A percentile compares a stretch with the other conserved stretches of the same genome.
Conservation (phyloP, 2,888 invertebrate genomes). For the Eudemis profundana region DNA sequence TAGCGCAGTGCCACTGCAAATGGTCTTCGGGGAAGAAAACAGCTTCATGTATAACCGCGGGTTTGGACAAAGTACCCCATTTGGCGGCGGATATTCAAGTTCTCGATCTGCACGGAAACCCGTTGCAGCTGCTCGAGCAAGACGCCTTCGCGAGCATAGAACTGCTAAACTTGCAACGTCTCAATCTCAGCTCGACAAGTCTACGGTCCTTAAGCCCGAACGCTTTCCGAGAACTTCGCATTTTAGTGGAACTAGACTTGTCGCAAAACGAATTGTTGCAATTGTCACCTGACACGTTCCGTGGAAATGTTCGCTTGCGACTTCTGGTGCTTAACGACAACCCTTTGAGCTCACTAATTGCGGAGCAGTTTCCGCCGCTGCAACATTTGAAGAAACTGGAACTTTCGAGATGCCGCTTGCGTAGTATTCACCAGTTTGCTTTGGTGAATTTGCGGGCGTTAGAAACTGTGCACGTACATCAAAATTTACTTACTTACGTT, state of each 20-base stretch:
- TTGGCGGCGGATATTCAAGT: constrained; percentile 85
- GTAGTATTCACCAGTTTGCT: constrained; percentile 89
- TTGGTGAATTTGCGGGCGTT: constrained; percentile 89
- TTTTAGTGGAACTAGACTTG: constrained; percentile 94
- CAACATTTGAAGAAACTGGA: constrained; percentile 93
- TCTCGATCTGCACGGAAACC: constrained; percentile 92
- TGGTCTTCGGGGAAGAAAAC: constrained; percentile 97
- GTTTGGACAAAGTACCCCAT: constrained; percentile 89
- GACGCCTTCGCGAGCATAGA: constrained; percentile 92
- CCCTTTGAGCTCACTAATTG: constrained; percentile 89
- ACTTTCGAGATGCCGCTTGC: constrained; percentile 91
- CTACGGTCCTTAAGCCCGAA: constrained; percentile 90
- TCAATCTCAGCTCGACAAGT: constrained; percentile 91
- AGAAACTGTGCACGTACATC: constrained; percentile 93
- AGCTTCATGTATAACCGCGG: constrained; percentile 92
- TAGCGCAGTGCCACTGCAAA: constrained; percentile 92
- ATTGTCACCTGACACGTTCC: constrained; percentile 92
- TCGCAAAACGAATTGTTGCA: constrained; percentile 91
- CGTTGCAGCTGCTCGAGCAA: constrained; percentile 88
- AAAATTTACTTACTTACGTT: constrained; percentile 90
- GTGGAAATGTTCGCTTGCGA: constrained; percentile 92
- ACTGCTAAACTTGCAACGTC: constrained; percentile 92
- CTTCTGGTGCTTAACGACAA: constrained; percentile 92
- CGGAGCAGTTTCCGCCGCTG: constrained; percentile 92
- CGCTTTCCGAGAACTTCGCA: constrained; percentile 93